These are phyloP conservation scores for Watsonalla binaria DNA, from an alignment of 2,888 invertebrate species.

Conservation along the genomic window DNA sequence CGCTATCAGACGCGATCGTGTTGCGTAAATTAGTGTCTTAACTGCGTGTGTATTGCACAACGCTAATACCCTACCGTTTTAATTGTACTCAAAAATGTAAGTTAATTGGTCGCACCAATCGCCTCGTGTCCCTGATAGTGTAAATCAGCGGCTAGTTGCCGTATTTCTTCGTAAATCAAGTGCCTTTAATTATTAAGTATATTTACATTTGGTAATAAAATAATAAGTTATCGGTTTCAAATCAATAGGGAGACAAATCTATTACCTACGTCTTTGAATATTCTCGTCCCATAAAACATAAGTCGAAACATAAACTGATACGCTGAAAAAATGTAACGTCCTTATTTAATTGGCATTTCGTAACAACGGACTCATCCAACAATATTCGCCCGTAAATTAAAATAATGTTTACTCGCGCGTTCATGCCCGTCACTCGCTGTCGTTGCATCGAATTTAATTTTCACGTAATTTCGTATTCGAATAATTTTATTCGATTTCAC, in stretches of 20 bases:
- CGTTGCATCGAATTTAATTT: conserved; percentile 44
- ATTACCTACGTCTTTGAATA: too few relatives aligned
- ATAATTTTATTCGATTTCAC: conserved; percentile 44
- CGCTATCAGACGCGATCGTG: conserved; percentile 50
- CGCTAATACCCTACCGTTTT: conserved; percentile 56
- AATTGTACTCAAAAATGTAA: conserved; percentile 46
- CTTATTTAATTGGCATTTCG: conserved; percentile 17
- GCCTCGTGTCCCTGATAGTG: conserved; percentile 28
- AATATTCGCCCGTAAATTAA: conserved; percentile 24
- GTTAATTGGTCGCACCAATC: conserved; percentile 43
- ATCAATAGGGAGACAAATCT: too few relatives aligned
- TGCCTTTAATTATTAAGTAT: conserved; percentile 35
- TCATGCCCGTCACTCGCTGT: conserved; percentile 27
- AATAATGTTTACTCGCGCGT: conserved; percentile 27
- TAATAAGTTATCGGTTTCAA: too few relatives aligned
- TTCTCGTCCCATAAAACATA: too few relatives aligned
- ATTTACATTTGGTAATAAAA: conserved; percentile 14
- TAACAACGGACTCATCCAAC: conserved; percentile 9
- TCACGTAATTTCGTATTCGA: conserved; percentile 41
- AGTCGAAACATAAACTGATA: too few relatives aligned
- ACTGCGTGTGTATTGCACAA: conserved; percentile 53
- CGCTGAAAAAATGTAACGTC: conserved; percentile 2
- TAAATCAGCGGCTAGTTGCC: conserved; percentile 47
- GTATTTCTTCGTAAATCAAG: conserved; percentile 43
- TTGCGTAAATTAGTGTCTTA: conserved; percentile 65